These are phyloP conservation scores for Camelus bactrianus DNA, from an alignment of 2,113 vertebrate genomes.

Conservation along the genomic window DNA sequence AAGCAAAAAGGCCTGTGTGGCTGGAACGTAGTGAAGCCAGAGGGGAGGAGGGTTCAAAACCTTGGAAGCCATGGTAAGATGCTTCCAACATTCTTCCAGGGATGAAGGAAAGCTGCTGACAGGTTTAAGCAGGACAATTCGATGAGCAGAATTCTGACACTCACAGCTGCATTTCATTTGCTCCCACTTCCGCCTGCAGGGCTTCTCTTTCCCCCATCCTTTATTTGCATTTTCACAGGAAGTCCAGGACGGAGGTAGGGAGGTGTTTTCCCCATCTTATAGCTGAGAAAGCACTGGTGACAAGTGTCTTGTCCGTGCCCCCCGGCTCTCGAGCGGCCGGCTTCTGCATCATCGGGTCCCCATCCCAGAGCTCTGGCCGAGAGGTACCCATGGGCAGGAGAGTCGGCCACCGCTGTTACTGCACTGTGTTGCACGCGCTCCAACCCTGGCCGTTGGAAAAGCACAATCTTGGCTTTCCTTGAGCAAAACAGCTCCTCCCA, in stretches of 20 bases:
- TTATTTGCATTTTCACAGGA: not conserved
- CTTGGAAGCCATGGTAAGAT: not conserved
- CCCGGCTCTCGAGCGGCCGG: not conserved
- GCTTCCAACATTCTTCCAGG: not conserved
- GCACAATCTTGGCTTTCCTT: not conserved
- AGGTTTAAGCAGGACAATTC: not conserved
- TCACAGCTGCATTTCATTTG: not conserved
- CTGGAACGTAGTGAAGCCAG: not conserved
- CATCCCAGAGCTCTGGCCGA: not conserved
- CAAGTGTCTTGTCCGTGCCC: not conserved
- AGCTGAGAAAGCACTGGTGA: not conserved
- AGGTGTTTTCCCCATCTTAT: not conserved
- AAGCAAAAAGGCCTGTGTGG: not conserved
- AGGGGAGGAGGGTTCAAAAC: not conserved
- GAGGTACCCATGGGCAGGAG: not conserved
- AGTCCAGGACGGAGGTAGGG: not conserved
- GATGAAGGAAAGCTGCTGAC: not conserved
- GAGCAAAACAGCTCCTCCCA: not conserved
- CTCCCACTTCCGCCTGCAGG: accelerated
- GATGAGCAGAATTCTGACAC: not conserved
- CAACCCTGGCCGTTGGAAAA: not conserved
- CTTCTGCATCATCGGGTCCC: no score
- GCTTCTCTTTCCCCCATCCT: not conserved
- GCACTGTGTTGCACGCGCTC: accelerated
- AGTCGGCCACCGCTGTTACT: not conserved